Evolutionary conservation across 2,113 vertebrate species (phyloP).

Genomic region (Empidonax traillii): DNA sequence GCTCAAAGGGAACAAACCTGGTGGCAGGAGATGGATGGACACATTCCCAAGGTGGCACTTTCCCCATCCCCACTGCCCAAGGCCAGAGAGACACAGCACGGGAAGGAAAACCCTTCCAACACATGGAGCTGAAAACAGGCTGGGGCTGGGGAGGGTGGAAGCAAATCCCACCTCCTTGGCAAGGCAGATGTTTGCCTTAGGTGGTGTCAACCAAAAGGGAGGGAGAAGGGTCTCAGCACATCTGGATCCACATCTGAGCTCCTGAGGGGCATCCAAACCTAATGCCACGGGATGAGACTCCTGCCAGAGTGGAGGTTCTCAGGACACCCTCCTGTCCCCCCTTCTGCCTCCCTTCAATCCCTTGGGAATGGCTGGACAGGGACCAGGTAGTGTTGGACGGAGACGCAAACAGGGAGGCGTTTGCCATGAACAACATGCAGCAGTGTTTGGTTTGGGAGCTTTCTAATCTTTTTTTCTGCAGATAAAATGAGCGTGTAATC

Average conservation of each 20-base stretch:
- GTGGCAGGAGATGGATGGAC: neutral
- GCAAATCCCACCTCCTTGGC: neutral
- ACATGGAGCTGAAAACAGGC: neutral
- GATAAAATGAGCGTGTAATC: neutral
- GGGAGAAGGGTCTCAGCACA: neutral
- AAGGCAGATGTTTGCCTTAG: neutral
- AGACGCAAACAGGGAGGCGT: neutral
- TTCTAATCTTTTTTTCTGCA: neutral
- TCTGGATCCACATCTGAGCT: neutral
- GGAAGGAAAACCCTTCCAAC: neutral
- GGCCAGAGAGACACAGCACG: neutral
- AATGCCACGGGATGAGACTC: fast-evolving
- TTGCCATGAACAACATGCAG: neutral
- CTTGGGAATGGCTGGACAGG: neutral
- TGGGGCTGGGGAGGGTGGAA: neutral
- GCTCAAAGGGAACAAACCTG: neutral
- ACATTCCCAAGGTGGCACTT: fast-evolving
- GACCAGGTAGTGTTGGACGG: neutral
- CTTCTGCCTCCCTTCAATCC: neutral
- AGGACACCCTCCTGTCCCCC: neutral
- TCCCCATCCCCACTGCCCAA: neutral
- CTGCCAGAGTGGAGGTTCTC: neutral
- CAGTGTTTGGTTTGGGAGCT: neutral
- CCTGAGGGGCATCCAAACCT: neutral
- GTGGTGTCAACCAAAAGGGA: neutral